Base-by-base conservation (phyloP, 2,797 vertebrate genomes). In the Tapera naevia region DNA sequence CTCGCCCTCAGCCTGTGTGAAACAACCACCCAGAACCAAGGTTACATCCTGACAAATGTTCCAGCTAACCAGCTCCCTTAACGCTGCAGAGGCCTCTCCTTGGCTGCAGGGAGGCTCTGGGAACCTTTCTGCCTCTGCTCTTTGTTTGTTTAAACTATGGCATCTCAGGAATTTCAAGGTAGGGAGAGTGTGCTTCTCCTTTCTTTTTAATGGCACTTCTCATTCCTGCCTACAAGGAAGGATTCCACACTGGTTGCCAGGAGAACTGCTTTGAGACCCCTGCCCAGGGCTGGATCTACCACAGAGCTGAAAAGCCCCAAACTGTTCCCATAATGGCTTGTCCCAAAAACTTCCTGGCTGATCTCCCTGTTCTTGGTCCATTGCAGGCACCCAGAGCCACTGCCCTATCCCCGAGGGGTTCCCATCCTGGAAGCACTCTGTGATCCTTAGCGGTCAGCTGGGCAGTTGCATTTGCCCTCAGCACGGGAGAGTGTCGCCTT, bases 1-100 rank as follows among this genome's bases (percentile, higher is more conserved):
- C 95, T 99, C 99, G 3, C 98, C 99, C 97, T 99, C 99, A 4
- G 99, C 99, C 99, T 99, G 96, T 7, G 43, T 17, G 45, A 56
- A 93, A 87, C 84, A 76, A 18, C 7, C 39, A 12, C 66, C 73
- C 69, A 39, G 6, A 19, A 2, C 6, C 0, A 1, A 30, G 35
- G 75, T 91, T 39, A 84, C 0, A 7, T 12, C 61, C 12, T 9
- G 32, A 39, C 46, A 48, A 37, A 11, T 0, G 13, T 18, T 37
- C 66, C 71, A 50, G n/a, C 56, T 33, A 1, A n/a, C 7, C 24
- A 0, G 8, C 13, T 28, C 28, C 73, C 67, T 53, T 18, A 16
- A 13, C 64, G 7, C 62, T 37, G 48, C 45, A 43, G 3, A 51
- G 32, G 69, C 46, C 46, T 32, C 83, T 61, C 48, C 23, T 4